These are phyloP conservation scores for Enteromius mattozi DNA, from an alignment of 2,797 vertebrate genomes.

Conservation along the genomic window DNA sequence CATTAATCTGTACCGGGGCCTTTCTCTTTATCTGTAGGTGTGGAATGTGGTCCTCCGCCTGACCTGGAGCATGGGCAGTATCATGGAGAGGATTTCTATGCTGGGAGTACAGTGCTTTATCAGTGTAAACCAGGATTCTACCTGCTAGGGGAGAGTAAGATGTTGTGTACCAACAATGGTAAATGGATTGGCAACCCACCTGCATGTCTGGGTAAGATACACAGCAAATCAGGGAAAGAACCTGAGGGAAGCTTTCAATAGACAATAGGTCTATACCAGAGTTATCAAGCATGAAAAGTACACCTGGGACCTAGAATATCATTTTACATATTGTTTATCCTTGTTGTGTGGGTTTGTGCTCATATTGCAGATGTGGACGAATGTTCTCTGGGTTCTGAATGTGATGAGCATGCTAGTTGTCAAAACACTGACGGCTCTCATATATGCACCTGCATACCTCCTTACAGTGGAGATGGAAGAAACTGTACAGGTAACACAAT, in stretches of 20 bases:
- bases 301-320: background rate
- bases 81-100: slow-evolving; percentile 86
- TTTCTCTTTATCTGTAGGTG: slow-evolving; percentile 75
- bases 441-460: slow-evolving; percentile 86
- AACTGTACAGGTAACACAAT: slow-evolving; percentile 87
- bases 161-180: slow-evolving; percentile 89
- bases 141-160: slow-evolving; percentile 89
- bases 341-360: slow-evolving; percentile 27
- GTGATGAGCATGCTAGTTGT: slow-evolving; percentile 87
- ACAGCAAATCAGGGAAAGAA: slow-evolving; percentile 1
- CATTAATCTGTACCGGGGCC: background rate
- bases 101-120: slow-evolving; percentile 88
- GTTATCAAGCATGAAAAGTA: background rate
- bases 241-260: background rate
- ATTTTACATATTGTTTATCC: background rate
- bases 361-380: slow-evolving; percentile 89
- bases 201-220: slow-evolving; percentile 88
- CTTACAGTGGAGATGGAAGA: slow-evolving; percentile 93
- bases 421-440: slow-evolving; percentile 94
- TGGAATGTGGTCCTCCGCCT: slow-evolving; percentile 89
- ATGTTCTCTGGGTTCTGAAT: slow-evolving; percentile 94
- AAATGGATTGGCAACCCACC: slow-evolving; percentile 90
- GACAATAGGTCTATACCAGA: background rate
- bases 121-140: slow-evolving; percentile 93
- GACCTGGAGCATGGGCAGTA: slow-evolving; percentile 89